Evolutionary conservation across 2,888 invertebrate genomes (phyloP), one percentile per base, ranked within the genome.

Genomic region (Hesperia comma): DNA sequence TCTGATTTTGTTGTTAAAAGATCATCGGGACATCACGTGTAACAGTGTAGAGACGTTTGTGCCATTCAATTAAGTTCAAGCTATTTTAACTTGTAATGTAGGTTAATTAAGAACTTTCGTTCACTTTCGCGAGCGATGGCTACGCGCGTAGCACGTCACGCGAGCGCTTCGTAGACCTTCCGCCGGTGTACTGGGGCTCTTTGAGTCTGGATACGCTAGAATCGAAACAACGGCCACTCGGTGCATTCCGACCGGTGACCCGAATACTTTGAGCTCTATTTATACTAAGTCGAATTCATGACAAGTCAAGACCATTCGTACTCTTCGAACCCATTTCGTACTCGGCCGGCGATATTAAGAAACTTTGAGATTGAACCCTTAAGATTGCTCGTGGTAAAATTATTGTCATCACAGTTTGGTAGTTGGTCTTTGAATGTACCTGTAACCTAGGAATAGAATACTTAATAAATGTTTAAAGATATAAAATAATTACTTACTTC

Each of bases 111-210:
- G 14, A 63, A 56, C 51, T 63, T 63, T 57, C 12, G 63, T 21
- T 7, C 4, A 26, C n/a, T n/a, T 46, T 55, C 43, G 40, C 55
- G 55, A 14, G 6, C 26, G 26, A 51, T 55, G 33, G 58, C 68
- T 67, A 71, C 69, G 61, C 70, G 75, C 54, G 71, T 71, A 64
- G 69, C 49, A 32, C 55, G 55, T 68, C 69, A 72, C 61, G 75
- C 87, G 85, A 71, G 79, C 83, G 76, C 74, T 74, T 77, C 77
- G 76, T 68, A 72, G 78, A 77, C 75, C 77, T 80, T 79, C 80
- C 82, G 79, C 74, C 78, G 76, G 71, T 70, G 70, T 68, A 88
- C 87, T 88, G 85, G 75, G 78, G 78, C 75, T 74, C 63, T 71
- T n/a, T 12, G 15, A 37, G 17, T 32, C 70, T 69, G 66, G 68